Conservation (phyloP, 64 coral and sea anemone genomes). For the Exaiptasia diaphana region DNA sequence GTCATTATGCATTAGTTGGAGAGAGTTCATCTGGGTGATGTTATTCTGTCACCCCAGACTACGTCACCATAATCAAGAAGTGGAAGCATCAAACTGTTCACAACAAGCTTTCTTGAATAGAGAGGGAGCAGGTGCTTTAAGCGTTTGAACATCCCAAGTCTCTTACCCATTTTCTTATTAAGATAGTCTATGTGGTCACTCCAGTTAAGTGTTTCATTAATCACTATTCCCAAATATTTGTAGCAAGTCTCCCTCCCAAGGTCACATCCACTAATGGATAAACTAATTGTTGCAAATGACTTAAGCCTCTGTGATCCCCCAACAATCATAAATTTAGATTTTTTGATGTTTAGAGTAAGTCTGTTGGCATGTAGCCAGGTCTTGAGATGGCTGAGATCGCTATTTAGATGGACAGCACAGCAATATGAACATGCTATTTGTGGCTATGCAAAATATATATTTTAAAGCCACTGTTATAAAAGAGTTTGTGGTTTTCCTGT, state of each 20-base stretch:
- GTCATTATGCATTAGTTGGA: conserved; percentile 9
- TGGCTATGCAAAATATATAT: too few species aligned
- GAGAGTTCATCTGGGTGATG: neutral
- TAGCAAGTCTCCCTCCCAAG: conserved; percentile 22
- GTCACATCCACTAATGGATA: neutral
- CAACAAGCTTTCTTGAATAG: conserved; percentile 8
- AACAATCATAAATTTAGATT: conserved; percentile 17
- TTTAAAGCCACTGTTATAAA: too few species aligned
- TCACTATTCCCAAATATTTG: conserved; percentile 35
- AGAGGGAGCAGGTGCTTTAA: conserved; percentile 38
- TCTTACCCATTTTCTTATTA: conserved; percentile 25
- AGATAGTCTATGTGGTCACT: conserved; percentile 27
- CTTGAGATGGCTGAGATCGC: neutral
- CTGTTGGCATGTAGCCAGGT: conserved; percentile 1
- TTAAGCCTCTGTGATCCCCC: neutral
- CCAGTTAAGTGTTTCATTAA: conserved; percentile 36
- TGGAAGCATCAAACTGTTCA: conserved; percentile 19
- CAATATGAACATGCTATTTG: too few species aligned
- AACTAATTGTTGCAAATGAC: neutral
- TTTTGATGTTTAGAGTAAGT: conserved; percentile 12
- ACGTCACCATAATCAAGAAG: neutral
- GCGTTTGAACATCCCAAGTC: conserved; percentile 4
- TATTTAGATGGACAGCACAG: too few species aligned
- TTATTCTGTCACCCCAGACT: neutral
- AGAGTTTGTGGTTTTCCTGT: too few species aligned